These are phyloP conservation scores for Drosophila tsacasi DNA, from an alignment of 1,140 invertebrate species.

Conservation along the genomic window DNA sequence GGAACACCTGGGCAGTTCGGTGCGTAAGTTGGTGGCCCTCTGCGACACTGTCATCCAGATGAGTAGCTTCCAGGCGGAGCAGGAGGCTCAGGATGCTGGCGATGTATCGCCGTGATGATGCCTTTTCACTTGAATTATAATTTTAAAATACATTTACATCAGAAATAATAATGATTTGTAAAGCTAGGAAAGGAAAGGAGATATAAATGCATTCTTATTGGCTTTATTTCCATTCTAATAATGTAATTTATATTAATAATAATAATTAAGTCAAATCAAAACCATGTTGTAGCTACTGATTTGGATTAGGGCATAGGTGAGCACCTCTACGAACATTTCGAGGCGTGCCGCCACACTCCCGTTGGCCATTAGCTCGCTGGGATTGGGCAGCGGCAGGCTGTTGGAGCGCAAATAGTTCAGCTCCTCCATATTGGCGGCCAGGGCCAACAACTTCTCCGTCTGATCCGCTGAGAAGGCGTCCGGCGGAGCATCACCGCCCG, in stretches of 20 bases:
- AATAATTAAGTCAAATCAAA: conserved; percentile 9
- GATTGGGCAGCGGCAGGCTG: conserved; percentile 31
- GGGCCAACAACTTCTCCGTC: conserved; percentile 24
- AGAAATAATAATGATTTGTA: not conserved
- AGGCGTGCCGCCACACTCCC: conserved; percentile 34
- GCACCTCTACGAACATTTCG: conserved; percentile 64
- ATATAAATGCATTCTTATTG: not conserved
- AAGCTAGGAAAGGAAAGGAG: not conserved
- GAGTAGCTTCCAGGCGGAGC: conserved; percentile 23
- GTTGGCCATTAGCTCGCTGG: conserved; percentile 18
- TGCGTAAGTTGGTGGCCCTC: conserved; percentile 69
- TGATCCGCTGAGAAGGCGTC: conserved; percentile 59
- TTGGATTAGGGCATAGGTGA: conserved; percentile 64
- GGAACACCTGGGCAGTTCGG: conserved; percentile 58
- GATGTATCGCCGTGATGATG: conserved; percentile 31
- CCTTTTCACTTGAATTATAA: not conserved
- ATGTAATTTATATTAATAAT: not conserved
- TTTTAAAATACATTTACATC: not conserved
- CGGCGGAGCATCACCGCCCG: conserved; percentile 9
- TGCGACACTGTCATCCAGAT: conserved; percentile 60
- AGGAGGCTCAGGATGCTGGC: not conserved
- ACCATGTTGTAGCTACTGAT: conserved; percentile 46
- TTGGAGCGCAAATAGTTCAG: conserved; percentile 64
- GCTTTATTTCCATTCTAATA: not conserved
- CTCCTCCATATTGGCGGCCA: conserved; percentile 65